A percentile compares a stretch with the other conserved stretches of the same genome.
Evolutionary conservation across 2,888 invertebrate species (phyloP).

Genomic region (Melanostoma scalare): DNA sequence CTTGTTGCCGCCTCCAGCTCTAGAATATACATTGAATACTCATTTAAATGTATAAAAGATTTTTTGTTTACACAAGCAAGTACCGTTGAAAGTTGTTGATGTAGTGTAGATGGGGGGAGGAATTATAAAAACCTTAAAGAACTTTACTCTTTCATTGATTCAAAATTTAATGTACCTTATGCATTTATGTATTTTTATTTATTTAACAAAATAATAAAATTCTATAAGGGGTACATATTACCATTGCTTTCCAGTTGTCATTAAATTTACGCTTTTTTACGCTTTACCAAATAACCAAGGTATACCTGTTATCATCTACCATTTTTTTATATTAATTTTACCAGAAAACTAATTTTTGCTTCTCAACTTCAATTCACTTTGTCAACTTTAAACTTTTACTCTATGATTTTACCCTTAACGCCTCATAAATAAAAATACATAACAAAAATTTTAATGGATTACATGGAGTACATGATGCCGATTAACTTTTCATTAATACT

Average conservation of each 20-base stretch:
- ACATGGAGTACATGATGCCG: too few species aligned
- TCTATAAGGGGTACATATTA: slow-evolving; percentile 13
- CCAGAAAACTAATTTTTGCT: slow-evolving; percentile 71
- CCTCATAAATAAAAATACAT: too few species aligned
- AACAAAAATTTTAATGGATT: too few species aligned
- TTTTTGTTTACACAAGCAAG: slow-evolving; percentile 75
- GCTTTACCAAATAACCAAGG: slow-evolving; percentile 62
- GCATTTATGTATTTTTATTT: slow-evolving; percentile 7
- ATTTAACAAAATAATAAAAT: slow-evolving; percentile 46
- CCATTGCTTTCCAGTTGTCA: slow-evolving; percentile 30
- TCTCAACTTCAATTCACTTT: slow-evolving; percentile 66
- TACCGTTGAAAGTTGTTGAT: slow-evolving; percentile 74
- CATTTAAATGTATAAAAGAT: slow-evolving; percentile 78
- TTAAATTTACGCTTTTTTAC: slow-evolving; percentile 42
- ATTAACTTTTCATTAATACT: too few species aligned
- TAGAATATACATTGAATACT: slow-evolving; percentile 82
- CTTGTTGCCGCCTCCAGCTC: slow-evolving; percentile 96
- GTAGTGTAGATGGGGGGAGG: slow-evolving; percentile 65
- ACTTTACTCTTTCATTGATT: slow-evolving; percentile 47
- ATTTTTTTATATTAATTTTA: slow-evolving; percentile 51
- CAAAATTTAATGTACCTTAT: slow-evolving; percentile 50
- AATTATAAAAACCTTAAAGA: slow-evolving; percentile 58
- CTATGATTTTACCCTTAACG: too few species aligned
- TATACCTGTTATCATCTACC: slow-evolving; percentile 22
- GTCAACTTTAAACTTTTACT: background rate